Evolutionary conservation across 2,113 vertebrate species (phyloP).

Genomic region (Arenaria interpres): DNA sequence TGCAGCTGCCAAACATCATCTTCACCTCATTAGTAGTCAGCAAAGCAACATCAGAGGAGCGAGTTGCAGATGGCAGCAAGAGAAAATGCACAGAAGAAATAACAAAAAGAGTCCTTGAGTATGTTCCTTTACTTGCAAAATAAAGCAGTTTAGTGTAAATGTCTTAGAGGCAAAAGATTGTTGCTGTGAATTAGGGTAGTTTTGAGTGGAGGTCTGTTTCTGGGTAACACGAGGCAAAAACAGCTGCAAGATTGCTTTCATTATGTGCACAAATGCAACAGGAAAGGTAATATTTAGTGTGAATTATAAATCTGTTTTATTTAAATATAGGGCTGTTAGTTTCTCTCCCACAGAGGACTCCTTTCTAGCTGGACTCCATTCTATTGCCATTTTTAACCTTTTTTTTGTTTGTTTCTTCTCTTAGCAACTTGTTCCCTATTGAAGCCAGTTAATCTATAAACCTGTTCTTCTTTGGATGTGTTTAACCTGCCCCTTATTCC

Average conservation of each 20-base stretch:
- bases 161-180: neutral
- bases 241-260: neutral
- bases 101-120: neutral
- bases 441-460: neutral
- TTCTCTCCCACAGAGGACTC: neutral
- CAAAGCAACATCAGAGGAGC: neutral
- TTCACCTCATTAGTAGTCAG: conserved; percentile 32
- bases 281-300: neutral
- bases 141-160: neutral
- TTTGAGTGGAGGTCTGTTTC: neutral
- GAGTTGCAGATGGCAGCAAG: conserved; percentile 45
- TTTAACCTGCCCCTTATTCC: neutral
- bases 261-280: neutral
- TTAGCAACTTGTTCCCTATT: neutral
- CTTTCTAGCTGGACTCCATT: neutral
- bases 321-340: neutral
- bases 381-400: neutral
- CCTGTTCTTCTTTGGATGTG: neutral
- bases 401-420: neutral
- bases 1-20: conserved; percentile 23
- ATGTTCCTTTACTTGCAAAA: neutral
- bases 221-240: neutral
- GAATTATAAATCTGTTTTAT: neutral
- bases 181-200: neutral
- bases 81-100: neutral